Conservation (phyloP, 2,797 vertebrate species). For the Tadarida brasiliensis region DNA sequence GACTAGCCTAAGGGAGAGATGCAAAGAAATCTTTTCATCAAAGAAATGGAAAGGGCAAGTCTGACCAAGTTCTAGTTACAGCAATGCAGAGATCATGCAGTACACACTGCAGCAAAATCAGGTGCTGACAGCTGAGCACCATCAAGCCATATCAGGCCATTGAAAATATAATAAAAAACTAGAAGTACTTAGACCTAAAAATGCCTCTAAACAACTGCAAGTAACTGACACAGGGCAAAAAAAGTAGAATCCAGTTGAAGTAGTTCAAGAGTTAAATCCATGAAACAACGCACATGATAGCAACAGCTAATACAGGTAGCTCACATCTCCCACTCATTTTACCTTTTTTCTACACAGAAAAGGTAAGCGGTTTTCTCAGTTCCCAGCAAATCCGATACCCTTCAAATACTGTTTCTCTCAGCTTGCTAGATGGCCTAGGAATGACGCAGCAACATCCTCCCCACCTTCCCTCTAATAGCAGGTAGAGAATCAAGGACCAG, state of each 20-base stretch:
- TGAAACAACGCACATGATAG: constrained; percentile 31
- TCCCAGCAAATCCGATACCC: constrained; percentile 17
- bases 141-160: neutral
- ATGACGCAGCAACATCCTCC: neutral
- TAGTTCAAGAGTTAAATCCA: constrained; percentile 32
- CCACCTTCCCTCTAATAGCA: neutral
- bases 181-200: neutral
- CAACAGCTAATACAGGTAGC: neutral
- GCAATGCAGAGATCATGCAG: constrained; percentile 50
- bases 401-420: constrained; percentile 62
- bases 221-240: constrained; percentile 20
- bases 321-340: constrained; percentile 35
- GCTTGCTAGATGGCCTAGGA: neutral
- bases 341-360: constrained; percentile 49
- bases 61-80: constrained; percentile 67
- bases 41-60: constrained; percentile 1
- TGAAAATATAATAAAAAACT: neutral
- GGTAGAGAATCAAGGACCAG: constrained; percentile 20
- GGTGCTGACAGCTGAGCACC: constrained; percentile 47
- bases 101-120: constrained; percentile 83
- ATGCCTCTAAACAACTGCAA: constrained; percentile 2
- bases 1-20: neutral
- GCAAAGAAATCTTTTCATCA: constrained; percentile 19
- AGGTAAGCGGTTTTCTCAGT: constrained; percentile 60
- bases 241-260: neutral